A percentile compares a stretch with the other conserved stretches of the same genome.
Evolutionary conservation across 2,888 invertebrate species (phyloP).

Genomic region (Belgica antarctica): DNA sequence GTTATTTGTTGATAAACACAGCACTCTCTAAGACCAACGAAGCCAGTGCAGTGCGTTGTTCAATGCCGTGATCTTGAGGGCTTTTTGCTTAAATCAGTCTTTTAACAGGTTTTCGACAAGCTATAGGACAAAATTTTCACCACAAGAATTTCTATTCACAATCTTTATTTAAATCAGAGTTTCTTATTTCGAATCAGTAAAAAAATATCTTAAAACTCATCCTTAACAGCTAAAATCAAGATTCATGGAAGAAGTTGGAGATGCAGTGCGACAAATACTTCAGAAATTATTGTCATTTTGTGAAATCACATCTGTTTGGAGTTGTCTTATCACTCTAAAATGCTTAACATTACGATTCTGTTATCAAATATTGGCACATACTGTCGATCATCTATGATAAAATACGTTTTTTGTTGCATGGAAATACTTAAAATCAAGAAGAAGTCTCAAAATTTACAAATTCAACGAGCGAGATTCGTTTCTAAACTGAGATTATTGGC

Average conservation of each 20-base stretch:
- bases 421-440: too few species aligned
- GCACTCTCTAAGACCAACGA: too few species aligned
- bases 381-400: not conserved
- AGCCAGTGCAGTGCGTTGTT: too few species aligned
- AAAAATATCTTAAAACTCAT: not conserved
- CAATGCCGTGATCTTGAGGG: too few species aligned
- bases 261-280: not conserved
- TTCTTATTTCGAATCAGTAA: too few species aligned
- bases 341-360: constrained; percentile 1
- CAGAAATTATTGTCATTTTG: not conserved
- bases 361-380: constrained; percentile 1
- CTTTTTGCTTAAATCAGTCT: too few species aligned
- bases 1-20: too few species aligned
- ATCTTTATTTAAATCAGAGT: too few species aligned
- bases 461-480: not conserved
- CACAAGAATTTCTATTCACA: too few species aligned
- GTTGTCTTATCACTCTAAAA: not conserved
- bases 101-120: too few species aligned
- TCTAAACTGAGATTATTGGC: too few species aligned
- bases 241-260: constrained; percentile 8
- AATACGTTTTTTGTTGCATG: not conserved
- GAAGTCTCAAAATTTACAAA: constrained; percentile 1
- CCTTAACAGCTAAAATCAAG: not conserved
- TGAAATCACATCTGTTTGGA: not conserved
- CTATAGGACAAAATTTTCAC: too few species aligned